Evolutionary conservation across 2,888 invertebrate species (phyloP).

Genomic region (Aphidoletes aphidimyza): DNA sequence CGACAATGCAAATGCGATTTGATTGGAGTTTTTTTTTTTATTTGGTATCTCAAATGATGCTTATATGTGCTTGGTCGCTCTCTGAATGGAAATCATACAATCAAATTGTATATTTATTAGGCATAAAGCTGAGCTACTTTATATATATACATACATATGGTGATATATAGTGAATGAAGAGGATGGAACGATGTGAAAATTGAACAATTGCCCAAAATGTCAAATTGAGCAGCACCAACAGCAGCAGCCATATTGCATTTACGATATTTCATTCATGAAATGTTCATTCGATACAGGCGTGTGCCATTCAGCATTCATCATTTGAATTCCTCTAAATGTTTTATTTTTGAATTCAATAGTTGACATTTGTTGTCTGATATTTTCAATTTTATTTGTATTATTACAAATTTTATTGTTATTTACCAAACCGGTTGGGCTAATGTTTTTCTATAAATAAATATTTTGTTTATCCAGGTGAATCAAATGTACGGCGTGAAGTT

Average conservation of each 20-base stretch:
- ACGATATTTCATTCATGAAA: neutral
- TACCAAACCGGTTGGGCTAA: no score
- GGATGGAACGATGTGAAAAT: neutral
- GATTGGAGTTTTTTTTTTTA: neutral
- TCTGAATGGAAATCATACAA: constrained; percentile 30
- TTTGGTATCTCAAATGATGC: neutral
- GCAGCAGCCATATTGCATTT: constrained; percentile 6
- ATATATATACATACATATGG: neutral
- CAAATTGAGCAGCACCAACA: neutral
- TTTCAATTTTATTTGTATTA: no score
- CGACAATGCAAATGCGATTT: constrained; percentile 20
- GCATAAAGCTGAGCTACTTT: neutral
- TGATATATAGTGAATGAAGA: neutral
- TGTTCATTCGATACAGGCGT: no score
- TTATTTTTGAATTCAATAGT: no score
- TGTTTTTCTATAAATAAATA: neutral
- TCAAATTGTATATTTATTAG: constrained; percentile 39
- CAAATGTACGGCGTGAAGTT: neutral
- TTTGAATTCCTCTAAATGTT: no score
- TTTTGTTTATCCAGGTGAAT: neutral
- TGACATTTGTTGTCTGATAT: no score
- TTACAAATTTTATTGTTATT: no score
- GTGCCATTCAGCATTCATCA: no score
- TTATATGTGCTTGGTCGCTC: constrained; percentile 29
- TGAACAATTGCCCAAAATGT: neutral